These are phyloP conservation scores for Amblyornis subalaris DNA, from an alignment of 2,113 vertebrate genomes.

Conservation along the genomic window DNA sequence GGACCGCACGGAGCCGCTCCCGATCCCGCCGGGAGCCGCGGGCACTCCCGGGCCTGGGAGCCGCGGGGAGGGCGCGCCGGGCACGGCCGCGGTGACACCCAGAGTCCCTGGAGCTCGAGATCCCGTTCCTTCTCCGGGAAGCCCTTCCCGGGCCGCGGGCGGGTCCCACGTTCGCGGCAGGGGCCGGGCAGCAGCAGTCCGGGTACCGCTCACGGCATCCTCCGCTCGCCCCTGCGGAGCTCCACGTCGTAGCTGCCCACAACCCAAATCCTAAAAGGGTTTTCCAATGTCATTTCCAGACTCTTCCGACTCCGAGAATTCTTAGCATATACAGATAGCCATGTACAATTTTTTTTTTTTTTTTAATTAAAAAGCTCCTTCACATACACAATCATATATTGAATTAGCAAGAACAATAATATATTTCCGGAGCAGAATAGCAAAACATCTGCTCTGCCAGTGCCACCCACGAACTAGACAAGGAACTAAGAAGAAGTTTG, in stretches of 20 bases:
- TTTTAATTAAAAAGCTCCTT: conserved; percentile 46
- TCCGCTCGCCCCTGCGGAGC: background rate
- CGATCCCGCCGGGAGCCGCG: background rate
- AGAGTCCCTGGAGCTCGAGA: too few species aligned
- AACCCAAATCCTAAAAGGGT: background rate
- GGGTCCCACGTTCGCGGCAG: too few species aligned
- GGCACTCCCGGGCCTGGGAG: background rate
- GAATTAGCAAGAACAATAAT: conserved; percentile 37
- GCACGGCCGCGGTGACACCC: too few species aligned
- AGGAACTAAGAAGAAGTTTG: background rate
- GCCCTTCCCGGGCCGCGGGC: too few species aligned
- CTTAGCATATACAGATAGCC: conserved; percentile 43
- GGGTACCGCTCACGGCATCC: too few species aligned
- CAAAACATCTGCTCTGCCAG: conserved; percentile 20
- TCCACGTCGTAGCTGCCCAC: background rate
- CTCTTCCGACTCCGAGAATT: background rate
- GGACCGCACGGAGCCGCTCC: background rate
- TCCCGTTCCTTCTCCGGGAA: too few species aligned
- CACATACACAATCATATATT: conserved; percentile 49
- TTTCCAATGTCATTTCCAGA: background rate
- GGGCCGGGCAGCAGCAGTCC: too few species aligned
- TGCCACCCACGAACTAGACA: conserved; percentile 39
- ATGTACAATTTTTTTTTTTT: background rate
- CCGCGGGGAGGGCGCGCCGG: background rate
- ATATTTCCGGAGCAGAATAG: conserved; percentile 15